A percentile compares a stretch with the other conserved stretches of the same genome.
These are phyloP conservation scores for Vireo altiloquus DNA, from an alignment of 2,113 vertebrate species.

Conservation along the genomic window DNA sequence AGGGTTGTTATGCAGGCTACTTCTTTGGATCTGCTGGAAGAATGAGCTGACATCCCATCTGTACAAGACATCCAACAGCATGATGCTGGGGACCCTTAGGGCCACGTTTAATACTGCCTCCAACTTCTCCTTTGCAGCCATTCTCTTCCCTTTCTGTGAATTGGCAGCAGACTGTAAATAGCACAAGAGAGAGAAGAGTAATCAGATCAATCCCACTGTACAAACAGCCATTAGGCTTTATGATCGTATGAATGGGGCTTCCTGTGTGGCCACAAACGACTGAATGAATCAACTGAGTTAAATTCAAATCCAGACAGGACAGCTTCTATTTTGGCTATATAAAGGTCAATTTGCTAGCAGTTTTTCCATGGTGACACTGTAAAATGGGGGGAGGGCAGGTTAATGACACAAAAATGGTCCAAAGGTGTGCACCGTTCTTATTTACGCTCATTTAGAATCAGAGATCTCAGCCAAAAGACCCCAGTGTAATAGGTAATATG, in stretches of 20 bases:
- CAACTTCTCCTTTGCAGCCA: conserved; percentile 91
- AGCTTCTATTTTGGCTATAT: not conserved
- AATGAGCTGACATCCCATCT: conserved; percentile 98
- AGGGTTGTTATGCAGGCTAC: conserved; percentile 94
- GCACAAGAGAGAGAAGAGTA: conserved; percentile 49
- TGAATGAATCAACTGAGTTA: conserved; percentile 32
- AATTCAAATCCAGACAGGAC: not conserved
- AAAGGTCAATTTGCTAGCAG: not conserved
- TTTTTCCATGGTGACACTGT: not conserved
- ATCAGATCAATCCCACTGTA: conserved; percentile 58
- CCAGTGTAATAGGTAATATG: not conserved
- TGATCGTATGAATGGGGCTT: not conserved
- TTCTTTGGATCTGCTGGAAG: conserved; percentile 99
- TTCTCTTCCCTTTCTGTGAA: conserved; percentile 68
- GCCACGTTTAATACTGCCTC: conserved; percentile 97
- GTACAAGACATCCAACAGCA: conserved; percentile 96
- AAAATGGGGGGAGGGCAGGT: not conserved
- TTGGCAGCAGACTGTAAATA: conserved; percentile 66
- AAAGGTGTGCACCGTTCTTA: not conserved
- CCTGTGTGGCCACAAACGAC: conserved; percentile 1
- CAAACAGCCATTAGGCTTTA: conserved; percentile 46
- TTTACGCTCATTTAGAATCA: not conserved
- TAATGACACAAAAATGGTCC: not conserved
- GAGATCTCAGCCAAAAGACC: not conserved
- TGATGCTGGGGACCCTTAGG: conserved; percentile 95